A percentile compares a stretch with the other conserved stretches of the same genome.
Conservation (phyloP, 2,113 vertebrate species). For the Stegostoma tigrinum region DNA sequence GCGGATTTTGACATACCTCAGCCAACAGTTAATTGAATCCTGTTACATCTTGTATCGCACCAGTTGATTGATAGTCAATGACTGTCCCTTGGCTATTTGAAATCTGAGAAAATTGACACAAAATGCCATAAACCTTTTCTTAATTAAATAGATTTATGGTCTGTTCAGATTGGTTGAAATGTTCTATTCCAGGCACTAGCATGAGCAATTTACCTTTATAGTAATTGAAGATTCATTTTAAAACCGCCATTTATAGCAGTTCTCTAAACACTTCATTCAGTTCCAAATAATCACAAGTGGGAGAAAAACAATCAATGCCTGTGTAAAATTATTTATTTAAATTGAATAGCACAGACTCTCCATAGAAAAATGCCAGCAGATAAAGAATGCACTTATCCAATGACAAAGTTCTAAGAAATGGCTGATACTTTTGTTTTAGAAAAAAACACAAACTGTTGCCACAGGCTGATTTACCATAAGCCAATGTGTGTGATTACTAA, state of each 20-base stretch:
- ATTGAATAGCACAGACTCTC: not conserved
- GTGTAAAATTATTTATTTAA: not conserved
- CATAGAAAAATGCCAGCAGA: not conserved
- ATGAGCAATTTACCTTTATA: not conserved
- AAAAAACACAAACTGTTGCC: not conserved
- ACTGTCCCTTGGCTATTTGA: not conserved
- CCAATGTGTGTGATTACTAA: not conserved
- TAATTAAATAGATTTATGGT: not conserved
- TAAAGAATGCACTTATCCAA: not conserved
- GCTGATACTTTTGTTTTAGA: not conserved
- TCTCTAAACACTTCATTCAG: not conserved
- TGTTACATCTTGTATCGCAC: not conserved
- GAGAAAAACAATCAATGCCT: not conserved
- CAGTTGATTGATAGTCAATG: not conserved
- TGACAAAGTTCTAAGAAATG: not conserved
- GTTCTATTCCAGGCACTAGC: not conserved
- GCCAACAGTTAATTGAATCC: not conserved
- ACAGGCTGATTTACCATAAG: not conserved
- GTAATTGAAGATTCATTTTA: not conserved
- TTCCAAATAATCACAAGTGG: not conserved
- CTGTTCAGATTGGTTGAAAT: not conserved
- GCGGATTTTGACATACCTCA: not conserved
- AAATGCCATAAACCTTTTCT: not conserved
- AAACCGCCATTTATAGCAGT: not conserved
- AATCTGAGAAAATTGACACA: not conserved